Percentiles rank a stretch among this genome's conserved stretches.
phyloP scores from a whole-genome alignment of 2,888 invertebrate species.

The Onchidella celtica region DNA sequence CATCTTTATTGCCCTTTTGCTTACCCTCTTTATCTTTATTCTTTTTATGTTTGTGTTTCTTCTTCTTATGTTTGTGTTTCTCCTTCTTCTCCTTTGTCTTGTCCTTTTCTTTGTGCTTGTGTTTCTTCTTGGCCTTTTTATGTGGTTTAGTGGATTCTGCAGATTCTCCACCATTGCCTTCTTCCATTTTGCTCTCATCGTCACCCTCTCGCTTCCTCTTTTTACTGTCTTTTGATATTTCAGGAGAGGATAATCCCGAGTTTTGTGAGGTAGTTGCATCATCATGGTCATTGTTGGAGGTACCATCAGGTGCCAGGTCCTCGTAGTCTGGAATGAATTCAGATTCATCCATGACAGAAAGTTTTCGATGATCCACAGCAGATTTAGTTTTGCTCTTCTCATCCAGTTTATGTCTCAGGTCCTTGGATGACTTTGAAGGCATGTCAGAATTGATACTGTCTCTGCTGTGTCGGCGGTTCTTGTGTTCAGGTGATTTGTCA shows the following conservation, averaged over 20 bases:
- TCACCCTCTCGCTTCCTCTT: conserved; percentile 18
- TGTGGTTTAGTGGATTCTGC: conserved; percentile 18
- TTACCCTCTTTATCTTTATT: conserved; percentile 40
- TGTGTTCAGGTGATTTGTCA: conserved; percentile 20
- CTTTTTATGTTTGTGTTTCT: conserved; percentile 46
- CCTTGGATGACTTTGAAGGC: conserved; percentile 45
- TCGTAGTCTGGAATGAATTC: conserved; percentile 76
- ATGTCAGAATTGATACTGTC: conserved; percentile 26
- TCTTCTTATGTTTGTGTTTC: conserved; percentile 47
- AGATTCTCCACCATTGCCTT: conserved; percentile 8
- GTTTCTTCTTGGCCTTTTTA: conserved; percentile 44
- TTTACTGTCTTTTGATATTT: not conserved
- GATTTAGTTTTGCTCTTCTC: conserved; percentile 47
- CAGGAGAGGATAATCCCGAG: conserved; percentile 28
- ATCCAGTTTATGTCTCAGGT: conserved; percentile 50
- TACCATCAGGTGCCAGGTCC: conserved; percentile 54
- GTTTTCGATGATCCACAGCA: conserved; percentile 62
- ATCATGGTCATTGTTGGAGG: conserved; percentile 38
- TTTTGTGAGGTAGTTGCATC: conserved; percentile 37
- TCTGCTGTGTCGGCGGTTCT: conserved; percentile 31
- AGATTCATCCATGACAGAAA: conserved; percentile 74
- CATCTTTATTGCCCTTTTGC: conserved; percentile 16
- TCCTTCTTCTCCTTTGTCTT: conserved; percentile 41
- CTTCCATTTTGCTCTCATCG: conserved; percentile 5
- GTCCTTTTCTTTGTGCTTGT: conserved; percentile 38